These are phyloP conservation scores for Cebus imitator DNA, from an alignment of 2,113 vertebrate species.

Conservation along the genomic window DNA sequence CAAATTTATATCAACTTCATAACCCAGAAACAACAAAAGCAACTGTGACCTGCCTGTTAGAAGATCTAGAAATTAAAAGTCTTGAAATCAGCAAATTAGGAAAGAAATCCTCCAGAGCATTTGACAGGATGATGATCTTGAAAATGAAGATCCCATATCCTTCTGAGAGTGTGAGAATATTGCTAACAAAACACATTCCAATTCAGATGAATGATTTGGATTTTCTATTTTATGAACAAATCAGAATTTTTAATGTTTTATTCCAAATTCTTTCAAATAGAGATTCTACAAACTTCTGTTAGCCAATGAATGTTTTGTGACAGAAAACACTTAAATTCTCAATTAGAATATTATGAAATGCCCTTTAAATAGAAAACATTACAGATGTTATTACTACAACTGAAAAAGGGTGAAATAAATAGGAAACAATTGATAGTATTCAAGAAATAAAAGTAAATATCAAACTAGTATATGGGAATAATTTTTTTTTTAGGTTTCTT, in stretches of 20 bases:
- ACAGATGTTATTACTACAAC: neutral
- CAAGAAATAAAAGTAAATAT: conserved; percentile 32
- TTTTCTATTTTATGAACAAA: neutral
- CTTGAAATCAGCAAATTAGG: neutral
- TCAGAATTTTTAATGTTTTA: neutral
- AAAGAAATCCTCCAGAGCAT: neutral
- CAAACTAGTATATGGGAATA: neutral
- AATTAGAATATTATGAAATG: neutral
- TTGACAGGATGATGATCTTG: neutral
- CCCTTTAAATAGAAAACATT: neutral
- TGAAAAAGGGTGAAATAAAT: neutral
- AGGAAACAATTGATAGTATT: neutral
- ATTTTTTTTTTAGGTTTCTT: neutral
- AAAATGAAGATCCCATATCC: neutral
- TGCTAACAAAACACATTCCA: neutral
- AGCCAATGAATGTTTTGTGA: neutral
- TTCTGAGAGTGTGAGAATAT: neutral
- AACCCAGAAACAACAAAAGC: conserved; percentile 17
- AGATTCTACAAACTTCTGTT: neutral
- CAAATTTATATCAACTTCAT: conserved; percentile 24
- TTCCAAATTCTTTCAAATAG: conserved; percentile 18
- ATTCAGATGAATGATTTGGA: neutral
- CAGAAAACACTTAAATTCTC: neutral
- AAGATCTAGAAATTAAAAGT: neutral
- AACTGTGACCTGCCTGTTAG: neutral